Base-by-base conservation (phyloP, 2,888 invertebrate genomes). In the Campaea margaritaria region DNA sequence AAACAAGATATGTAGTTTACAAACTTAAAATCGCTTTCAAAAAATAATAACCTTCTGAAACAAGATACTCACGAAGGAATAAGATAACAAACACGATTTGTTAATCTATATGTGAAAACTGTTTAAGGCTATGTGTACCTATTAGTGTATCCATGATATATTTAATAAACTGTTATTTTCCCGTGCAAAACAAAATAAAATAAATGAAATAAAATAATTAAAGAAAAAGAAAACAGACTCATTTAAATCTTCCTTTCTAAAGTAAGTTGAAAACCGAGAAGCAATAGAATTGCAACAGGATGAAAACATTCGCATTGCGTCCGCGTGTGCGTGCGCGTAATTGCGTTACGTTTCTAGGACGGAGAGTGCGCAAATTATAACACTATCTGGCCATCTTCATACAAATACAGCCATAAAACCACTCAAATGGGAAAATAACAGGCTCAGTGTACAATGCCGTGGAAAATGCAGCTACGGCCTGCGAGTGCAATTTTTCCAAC, bases 401-500 rank as follows among this genome's bases (percentile, higher is more conserved):
- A 78, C 85, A 79, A 83, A 84, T 76, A 80, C 76, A 76, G 83
- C 81, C 81, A 89, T 91, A 91, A 90, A 91, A 88, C 82, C 85
- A 80, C 81, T 90, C 86, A 88, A 90, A 91, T 91, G 91, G 85
- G 91, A 91, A 91, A 92, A 91, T 91, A 90, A 89, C 91, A 89
- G 90, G 86, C 83, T 87, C 87, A 80, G 79, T 78, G 79, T 72
- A 90, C 91, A 90, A 89, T 88, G 81, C 86, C 79, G 81, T 90
- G 86, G 90, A 90, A 91, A 91, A 89, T 78, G 78, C 70, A 76
- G 74, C 81, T 70, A 72, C 38, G 46, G 74, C 72, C 72, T 68
- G 69, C 69, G 65, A 52, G 64, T 71, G 76, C 78, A 81, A 84
- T 83, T 89, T 89, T 89, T 86, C 87, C 83, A 74, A 82, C 78